A percentile compares a stretch with the other conserved stretches of the same genome.
phyloP scores from a whole-genome alignment of 2,888 invertebrate genomes.

The Oligia latruncula region DNA sequence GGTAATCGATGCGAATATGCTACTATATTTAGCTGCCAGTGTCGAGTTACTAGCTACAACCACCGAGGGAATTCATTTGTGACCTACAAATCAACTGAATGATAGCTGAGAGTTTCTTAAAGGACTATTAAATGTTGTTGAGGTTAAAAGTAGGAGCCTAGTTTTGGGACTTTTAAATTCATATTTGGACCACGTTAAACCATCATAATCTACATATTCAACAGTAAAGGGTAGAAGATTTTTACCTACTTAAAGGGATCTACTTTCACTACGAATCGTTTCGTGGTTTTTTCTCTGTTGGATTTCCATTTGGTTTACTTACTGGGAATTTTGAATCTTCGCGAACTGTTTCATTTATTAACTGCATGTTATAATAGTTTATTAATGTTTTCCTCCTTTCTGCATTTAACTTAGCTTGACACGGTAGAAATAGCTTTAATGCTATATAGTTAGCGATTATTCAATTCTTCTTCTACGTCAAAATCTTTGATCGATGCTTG shows the following conservation, averaged over 20 bases:
- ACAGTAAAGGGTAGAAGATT: not conserved
- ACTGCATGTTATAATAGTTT: not conserved
- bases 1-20: conserved; percentile 66
- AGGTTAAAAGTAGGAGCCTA: not conserved
- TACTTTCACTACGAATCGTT: not conserved
- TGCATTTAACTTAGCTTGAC: conserved; percentile 4
- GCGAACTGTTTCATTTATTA: not conserved
- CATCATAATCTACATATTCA: not conserved
- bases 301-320: not conserved
- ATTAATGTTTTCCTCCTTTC: conserved; percentile 22
- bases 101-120: conserved; percentile 58
- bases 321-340: conserved; percentile 2
- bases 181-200: not conserved
- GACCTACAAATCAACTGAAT: conserved; percentile 66
- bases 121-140: not conserved
- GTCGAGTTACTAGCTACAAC: conserved; percentile 70
- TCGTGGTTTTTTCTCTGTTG: not conserved
- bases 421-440: not conserved
- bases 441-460: not conserved
- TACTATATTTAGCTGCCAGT: conserved; percentile 70
- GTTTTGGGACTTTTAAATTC: not conserved
- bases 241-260: too few species aligned
- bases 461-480: not conserved
- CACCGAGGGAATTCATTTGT: conserved; percentile 68
- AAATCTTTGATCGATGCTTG: not conserved